phyloP scores from a whole-genome alignment of 2,888 invertebrate species.

The Eudiplozoon nipponicum region DNA sequence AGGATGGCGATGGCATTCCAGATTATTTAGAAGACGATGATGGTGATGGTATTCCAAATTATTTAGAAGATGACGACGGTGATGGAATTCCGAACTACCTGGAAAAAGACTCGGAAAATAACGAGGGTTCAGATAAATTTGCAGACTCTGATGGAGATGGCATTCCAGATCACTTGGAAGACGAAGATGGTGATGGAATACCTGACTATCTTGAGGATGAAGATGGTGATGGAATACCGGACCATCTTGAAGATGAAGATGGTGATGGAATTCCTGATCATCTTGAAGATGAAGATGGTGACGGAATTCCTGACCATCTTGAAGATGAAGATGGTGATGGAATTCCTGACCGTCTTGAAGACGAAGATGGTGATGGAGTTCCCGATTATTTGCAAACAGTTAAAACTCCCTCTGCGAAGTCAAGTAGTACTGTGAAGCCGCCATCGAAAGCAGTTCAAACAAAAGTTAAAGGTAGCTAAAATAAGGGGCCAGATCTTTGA shows the following conservation, averaged over 20 bases:
- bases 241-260: conserved; percentile 14
- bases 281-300: conserved; percentile 18
- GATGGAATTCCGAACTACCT: conserved; percentile 22
- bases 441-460: no score
- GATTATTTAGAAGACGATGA: conserved; percentile 18
- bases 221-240: conserved; percentile 16
- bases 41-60: conserved; percentile 19
- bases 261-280: conserved; percentile 17
- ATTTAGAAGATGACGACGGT: conserved; percentile 18
- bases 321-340: conserved; percentile 20
- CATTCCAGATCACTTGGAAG: conserved; percentile 19
- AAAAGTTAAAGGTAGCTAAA: no score
- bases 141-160: conserved; percentile 21
- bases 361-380: conserved; percentile 20
- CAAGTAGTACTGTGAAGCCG: no score
- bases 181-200: conserved; percentile 20
- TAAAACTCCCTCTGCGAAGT: no score
- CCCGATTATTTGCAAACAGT: conserved; percentile 18
- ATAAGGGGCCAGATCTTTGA: no score
- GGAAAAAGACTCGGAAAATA: no score
- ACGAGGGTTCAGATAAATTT: no score
- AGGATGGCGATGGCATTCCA: conserved; percentile 18
- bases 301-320: conserved; percentile 20
- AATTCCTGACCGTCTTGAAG: conserved; percentile 16
- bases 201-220: conserved; percentile 19